Conservation (phyloP, 1,140 invertebrate species). For the Protaetia brevitarsis region DNA sequence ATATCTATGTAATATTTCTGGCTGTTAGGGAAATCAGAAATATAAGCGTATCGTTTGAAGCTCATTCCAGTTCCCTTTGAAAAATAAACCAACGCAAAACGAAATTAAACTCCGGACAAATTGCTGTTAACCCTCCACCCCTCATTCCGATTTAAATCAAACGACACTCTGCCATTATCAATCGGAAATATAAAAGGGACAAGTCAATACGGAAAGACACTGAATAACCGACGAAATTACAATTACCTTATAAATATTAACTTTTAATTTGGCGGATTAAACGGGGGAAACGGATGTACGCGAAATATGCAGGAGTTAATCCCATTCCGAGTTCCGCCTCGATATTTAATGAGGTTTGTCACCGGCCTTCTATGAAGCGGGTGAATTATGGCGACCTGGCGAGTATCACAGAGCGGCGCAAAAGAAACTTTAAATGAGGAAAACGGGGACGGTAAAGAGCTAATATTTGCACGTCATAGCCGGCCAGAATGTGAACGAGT, state of each 20-base stretch:
- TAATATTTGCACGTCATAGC: too few species aligned
- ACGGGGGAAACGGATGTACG: not conserved
- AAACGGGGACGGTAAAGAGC: not conserved
- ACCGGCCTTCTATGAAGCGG: not conserved
- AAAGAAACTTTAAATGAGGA: not conserved
- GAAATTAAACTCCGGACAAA: constrained; percentile 6
- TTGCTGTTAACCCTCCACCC: not conserved
- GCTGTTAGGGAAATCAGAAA: too few species aligned
- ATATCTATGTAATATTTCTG: too few species aligned
- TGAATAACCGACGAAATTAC: not conserved
- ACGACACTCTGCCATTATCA: not conserved
- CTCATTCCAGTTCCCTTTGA: too few species aligned
- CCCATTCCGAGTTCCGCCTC: not conserved
- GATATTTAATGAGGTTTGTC: not conserved
- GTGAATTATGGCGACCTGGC: too few species aligned
- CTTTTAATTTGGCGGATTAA: constrained; percentile 11
- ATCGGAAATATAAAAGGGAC: constrained; percentile 8
- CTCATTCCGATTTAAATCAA: constrained; percentile 1
- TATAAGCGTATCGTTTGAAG: too few species aligned
- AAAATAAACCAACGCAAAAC: not conserved
- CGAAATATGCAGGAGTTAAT: not conserved
- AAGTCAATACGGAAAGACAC: not conserved
- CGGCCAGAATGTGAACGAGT: too few species aligned
- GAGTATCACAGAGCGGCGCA: too few species aligned
- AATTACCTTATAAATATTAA: constrained; percentile 15